Evolutionary conservation across 2,888 invertebrate species (phyloP), one percentile per base, ranked within the genome.

Genomic region (Cephonodes hylas): DNA sequence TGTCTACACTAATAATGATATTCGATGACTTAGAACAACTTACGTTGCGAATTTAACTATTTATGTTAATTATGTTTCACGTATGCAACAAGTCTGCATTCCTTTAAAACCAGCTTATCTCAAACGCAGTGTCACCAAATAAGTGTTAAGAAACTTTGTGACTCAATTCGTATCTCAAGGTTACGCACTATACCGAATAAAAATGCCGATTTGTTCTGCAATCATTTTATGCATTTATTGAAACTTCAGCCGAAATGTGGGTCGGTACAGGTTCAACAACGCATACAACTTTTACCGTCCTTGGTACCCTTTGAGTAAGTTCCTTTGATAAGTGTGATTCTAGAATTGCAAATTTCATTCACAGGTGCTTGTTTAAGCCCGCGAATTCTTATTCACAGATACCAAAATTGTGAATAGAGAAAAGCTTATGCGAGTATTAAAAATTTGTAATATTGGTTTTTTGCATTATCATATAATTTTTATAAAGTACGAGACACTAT

Each of bases 271-370:
- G 53, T 63, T 67, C 66, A 67, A 73, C 60, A 64, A 70, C 63
- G 63, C 31, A 45, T 38, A 66, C 81, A 72, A 84, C 85, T 85
- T 85, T 84, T 80, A 83, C 83, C 65, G 78, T 74, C 80, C 79
- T 80, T 77, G 66, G 58, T 58, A 74, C 70, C 76, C 80, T 83
- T 73, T 67, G n/a, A 38, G n/a, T 38, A 63, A 44, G 42, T 56
- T 60, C 22, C 10, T 42, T 62, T 53, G 60, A 46, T 42, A 45
- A 10, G 53, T 31, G 10, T 27, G 6, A 15, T 53, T 53, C 18
- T 53, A 31, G 18, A 53, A 8, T 8, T 31, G n/a, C 38, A n/a
- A n/a, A 8, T 38, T 38, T 13, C 13, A 38, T 38, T 5, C n/a
- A n/a, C n/a, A n/a, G n/a, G n/a, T n/a, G n/a, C n/a, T n/a, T n/a